Evolutionary conservation across 2,797 vertebrate genomes (phyloP), one percentile per base, ranked within the genome.

Genomic region (Hemitrygon akajei): DNA sequence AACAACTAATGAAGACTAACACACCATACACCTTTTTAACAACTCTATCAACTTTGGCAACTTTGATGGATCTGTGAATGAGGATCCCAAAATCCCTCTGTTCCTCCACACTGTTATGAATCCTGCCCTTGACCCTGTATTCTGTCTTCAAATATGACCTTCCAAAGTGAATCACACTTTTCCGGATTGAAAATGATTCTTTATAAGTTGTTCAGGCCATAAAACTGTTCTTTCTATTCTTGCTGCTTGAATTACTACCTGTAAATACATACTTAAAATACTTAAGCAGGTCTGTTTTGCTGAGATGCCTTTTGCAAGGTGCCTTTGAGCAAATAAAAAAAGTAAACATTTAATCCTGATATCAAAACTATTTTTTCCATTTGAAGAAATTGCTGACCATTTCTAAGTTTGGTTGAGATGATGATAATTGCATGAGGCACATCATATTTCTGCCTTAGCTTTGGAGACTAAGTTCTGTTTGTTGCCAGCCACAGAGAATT

Each of bases 221-320:
- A 91, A 95, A 95, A 94, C 94, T 94, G 34, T 5, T 91, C 94
- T 86, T 94, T 95, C 37, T 94, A 94, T 77, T 95, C 94, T 18
- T 94, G 93, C 94, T 93, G 82, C 6, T 93, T 94, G 71, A 94
- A 94, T 94, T 94, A 56, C 91, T 22, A 71, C 73, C 22, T 27
- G 18, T 73, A 27, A 10, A 69, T 73, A 3, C 69, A 92, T 73
- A 22, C 20, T 40, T 92, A 27, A 91, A 69, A 27, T 73, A 25
- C 47, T 47, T 47, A 47, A 47, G 18, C 11, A 56, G 6, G 34
- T 92, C 37, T 47, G 20, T 34, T 47, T 9, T 56, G 69, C 66
- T 92, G 66, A 40, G 22, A 71, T 47, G 47, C 47, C 47, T 47
- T 47, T 73, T 73, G 34, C 73, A 73, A 27, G 34, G 22, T 27